phyloP scores from a whole-genome alignment of 2,888 invertebrate genomes.

The Sarcophaga caerulescens region DNA sequence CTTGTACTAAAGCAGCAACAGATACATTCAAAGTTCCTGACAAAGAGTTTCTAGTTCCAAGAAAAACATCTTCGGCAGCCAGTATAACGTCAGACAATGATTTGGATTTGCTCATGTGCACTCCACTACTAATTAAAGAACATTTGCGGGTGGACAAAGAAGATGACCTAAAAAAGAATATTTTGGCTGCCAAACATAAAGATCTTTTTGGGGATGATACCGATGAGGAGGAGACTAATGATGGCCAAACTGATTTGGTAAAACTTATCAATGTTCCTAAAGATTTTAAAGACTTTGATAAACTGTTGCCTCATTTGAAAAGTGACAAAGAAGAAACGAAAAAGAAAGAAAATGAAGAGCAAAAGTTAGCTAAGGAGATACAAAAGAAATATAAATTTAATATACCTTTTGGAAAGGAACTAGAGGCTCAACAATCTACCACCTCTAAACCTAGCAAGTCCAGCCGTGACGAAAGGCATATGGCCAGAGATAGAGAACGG shows the following conservation, averaged over 20 bases:
- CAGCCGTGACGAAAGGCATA: slow-evolving; percentile 62
- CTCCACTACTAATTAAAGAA: slow-evolving; percentile 68
- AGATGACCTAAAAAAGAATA: slow-evolving; percentile 33
- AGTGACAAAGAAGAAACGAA: neutral
- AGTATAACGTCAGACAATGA: slow-evolving; percentile 57
- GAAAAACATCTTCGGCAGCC: slow-evolving; percentile 14
- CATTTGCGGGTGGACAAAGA: slow-evolving; percentile 45
- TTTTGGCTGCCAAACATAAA: slow-evolving; percentile 54
- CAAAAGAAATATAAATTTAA: slow-evolving; percentile 58
- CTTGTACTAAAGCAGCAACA: neutral
- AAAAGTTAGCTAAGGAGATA: slow-evolving; percentile 33
- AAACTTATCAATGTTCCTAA: slow-evolving; percentile 63
- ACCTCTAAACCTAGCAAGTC: slow-evolving; percentile 1
- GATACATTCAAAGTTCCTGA: slow-evolving; percentile 54
- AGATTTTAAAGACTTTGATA: slow-evolving; percentile 68
- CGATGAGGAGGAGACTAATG: slow-evolving; percentile 53
- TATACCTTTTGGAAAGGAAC: slow-evolving; percentile 46
- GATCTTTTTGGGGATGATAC: slow-evolving; percentile 65
- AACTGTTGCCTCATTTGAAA: slow-evolving; percentile 66
- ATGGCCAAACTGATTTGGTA: slow-evolving; percentile 48
- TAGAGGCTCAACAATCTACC: slow-evolving; percentile 9
- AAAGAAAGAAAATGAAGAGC: slow-evolving; percentile 3
- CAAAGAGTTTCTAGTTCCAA: slow-evolving; percentile 18
- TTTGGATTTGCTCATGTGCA: slow-evolving; percentile 67
- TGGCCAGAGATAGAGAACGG: slow-evolving; percentile 50